These are phyloP conservation scores for Liparis tanakae DNA, from an alignment of 2,797 vertebrate genomes.

Conservation along the genomic window DNA sequence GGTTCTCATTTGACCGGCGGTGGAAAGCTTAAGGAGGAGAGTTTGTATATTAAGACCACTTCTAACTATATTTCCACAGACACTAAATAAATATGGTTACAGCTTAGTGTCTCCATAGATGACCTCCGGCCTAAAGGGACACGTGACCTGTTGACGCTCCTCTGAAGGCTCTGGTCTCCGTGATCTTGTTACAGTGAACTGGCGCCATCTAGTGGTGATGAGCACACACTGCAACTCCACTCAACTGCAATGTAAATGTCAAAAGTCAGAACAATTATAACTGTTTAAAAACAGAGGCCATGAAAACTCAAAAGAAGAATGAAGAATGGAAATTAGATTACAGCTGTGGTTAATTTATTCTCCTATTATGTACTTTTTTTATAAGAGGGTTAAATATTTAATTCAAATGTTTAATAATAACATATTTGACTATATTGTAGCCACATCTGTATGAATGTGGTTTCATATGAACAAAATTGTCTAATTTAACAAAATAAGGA, in stretches of 20 bases:
- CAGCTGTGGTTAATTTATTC: background rate
- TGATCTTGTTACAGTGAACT: background rate
- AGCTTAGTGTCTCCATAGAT: background rate
- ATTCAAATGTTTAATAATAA: background rate
- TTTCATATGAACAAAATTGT: background rate
- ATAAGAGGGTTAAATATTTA: background rate
- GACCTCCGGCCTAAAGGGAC: background rate
- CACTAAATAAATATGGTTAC: background rate
- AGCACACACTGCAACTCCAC: background rate
- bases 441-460: background rate
- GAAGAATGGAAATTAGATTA: background rate
- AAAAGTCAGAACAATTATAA: no score
- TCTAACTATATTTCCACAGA: background rate
- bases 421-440: background rate
- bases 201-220: conserved; percentile 49
- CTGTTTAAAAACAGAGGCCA: background rate
- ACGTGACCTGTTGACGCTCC: background rate
- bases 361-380: background rate
- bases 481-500: background rate
- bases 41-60: background rate
- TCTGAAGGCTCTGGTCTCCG: accelerated
- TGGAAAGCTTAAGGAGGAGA: background rate
- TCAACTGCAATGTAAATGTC: background rate
- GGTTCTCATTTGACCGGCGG: background rate
- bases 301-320: background rate